phyloP scores from a whole-genome alignment of 2,797 vertebrate species.

The Pelochelys cantorii region DNA sequence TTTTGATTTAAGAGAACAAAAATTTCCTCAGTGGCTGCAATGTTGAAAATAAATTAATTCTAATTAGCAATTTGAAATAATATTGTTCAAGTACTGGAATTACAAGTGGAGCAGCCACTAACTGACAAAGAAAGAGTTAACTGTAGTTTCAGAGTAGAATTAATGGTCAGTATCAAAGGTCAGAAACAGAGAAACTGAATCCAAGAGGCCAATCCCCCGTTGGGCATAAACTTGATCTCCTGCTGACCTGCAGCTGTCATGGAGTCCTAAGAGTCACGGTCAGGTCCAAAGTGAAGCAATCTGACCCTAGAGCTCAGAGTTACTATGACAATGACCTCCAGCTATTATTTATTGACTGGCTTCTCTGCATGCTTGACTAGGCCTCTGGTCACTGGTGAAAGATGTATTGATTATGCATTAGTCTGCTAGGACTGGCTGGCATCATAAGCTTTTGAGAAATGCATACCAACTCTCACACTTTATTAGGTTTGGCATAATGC shows the following conservation, averaged over 20 bases:
- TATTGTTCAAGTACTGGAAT: accelerated
- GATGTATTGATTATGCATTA: slow-evolving; percentile 76
- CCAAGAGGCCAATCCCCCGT: slow-evolving; percentile 45
- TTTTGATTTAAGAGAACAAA: background rate
- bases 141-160: slow-evolving; percentile 1
- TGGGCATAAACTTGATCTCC: slow-evolving; percentile 45
- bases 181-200: slow-evolving; percentile 39
- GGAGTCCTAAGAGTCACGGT: background rate
- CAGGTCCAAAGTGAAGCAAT: slow-evolving; percentile 14
- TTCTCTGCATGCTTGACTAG: slow-evolving; percentile 41
- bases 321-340: slow-evolving; percentile 37
- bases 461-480: slow-evolving; percentile 7
- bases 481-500: slow-evolving; percentile 71
- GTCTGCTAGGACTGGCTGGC: slow-evolving; percentile 52
- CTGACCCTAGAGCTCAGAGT: background rate
- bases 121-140: slow-evolving; percentile 37
- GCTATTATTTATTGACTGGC: slow-evolving; percentile 56
- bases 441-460: slow-evolving; percentile 13
- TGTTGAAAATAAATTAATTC: background rate
- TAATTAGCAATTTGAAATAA: background rate
- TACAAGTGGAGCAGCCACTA: accelerated
- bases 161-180: slow-evolving; percentile 63
- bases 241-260: background rate
- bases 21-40: background rate
- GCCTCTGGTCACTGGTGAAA: slow-evolving; percentile 46